Conservation (phyloP, 2,797 vertebrate species). For the Pantherophis vulpinus region DNA sequence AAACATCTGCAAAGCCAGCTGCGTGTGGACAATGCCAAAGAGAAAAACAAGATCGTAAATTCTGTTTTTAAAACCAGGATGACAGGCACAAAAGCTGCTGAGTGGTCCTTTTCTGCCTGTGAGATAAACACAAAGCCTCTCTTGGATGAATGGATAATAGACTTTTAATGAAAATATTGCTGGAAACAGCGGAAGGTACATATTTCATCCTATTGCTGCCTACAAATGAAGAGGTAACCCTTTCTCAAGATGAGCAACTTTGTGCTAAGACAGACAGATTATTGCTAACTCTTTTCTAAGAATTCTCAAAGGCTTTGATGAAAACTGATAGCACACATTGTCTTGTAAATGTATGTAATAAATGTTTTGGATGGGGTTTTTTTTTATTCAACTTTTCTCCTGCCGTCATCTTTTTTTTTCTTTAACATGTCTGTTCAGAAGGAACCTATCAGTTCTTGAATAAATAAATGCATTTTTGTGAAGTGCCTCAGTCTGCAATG, state of each 20-base stretch:
- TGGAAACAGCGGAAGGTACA: not conserved
- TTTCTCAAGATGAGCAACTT: not conserved
- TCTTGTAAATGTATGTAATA: not conserved
- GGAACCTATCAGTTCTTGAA: not conserved
- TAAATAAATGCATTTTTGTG: not conserved
- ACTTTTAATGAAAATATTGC: not conserved
- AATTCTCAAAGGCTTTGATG: not conserved
- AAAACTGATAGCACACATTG: not conserved
- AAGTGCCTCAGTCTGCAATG: not conserved
- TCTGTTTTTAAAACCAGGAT: conserved; percentile 51
- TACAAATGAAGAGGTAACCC: not conserved
- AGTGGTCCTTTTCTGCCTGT: conserved; percentile 23
- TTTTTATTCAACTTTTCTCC: not conserved
- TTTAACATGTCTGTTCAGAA: not conserved
- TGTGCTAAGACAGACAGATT: not conserved
- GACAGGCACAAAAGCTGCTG: conserved; percentile 51
- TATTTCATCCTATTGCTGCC: not conserved
- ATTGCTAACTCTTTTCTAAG: not conserved
- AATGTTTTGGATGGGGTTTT: not conserved
- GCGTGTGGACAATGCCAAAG: conserved; percentile 52
- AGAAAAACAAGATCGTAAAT: conserved; percentile 53
- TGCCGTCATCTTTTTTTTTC: not conserved
- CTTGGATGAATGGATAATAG: not conserved
- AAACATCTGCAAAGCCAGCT: conserved; percentile 62
- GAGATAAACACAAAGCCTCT: conserved; percentile 29